Evolutionary conservation across 2,888 invertebrate genomes (phyloP).

Genomic region (Taenaris catops): DNA sequence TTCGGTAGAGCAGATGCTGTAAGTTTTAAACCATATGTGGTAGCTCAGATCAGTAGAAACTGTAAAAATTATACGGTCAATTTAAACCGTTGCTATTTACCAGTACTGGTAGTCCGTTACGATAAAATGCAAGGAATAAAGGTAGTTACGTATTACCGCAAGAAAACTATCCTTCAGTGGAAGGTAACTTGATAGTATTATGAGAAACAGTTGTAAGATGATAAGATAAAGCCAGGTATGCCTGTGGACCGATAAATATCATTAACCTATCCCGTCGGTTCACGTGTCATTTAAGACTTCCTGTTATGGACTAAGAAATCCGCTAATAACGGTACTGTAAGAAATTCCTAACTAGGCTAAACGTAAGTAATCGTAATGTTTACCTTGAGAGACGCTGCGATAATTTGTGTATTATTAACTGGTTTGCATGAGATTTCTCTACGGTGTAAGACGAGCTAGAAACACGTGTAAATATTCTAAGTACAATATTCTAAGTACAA

Average conservation of each 20-base stretch:
- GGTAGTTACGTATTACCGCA: constrained; percentile 26
- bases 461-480: too few species aligned
- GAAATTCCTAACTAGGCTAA: constrained; percentile 2
- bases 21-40: too few species aligned
- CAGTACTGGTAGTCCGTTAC: too few species aligned
- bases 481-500: too few species aligned
- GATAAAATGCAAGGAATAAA: neutral
- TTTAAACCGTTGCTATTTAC: too few species aligned
- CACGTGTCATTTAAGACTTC: constrained; percentile 44
- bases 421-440: too few species aligned
- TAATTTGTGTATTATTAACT: too few species aligned
- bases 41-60: too few species aligned
- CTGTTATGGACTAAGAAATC: constrained; percentile 40
- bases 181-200: constrained; percentile 11
- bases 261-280: constrained; percentile 42
- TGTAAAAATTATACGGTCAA: too few species aligned
- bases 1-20: constrained; percentile 52
- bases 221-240: constrained; percentile 39
- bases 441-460: too few species aligned
- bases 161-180: constrained; percentile 22
- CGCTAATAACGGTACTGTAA: constrained; percentile 44
- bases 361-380: neutral
- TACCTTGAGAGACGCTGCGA: neutral
- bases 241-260: constrained; percentile 33
- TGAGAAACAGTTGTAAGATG: constrained; percentile 30